A percentile compares a stretch with the other conserved stretches of the same genome.
phyloP scores from a whole-genome alignment of 1,140 invertebrate species.

The Subanguina moxae region DNA sequence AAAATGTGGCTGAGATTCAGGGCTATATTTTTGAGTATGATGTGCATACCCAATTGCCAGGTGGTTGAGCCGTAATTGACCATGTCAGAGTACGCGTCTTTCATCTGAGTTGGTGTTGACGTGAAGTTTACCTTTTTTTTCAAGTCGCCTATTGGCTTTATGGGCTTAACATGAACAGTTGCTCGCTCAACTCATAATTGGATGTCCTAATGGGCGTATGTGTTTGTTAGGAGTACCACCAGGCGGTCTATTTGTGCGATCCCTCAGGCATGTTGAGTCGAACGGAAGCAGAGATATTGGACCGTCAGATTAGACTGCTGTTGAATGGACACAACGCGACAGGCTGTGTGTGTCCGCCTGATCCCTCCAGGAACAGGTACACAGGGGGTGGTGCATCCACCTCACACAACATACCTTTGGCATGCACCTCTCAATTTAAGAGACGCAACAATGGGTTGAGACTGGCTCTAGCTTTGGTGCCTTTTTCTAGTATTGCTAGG shows the following conservation, averaged over 20 bases:
- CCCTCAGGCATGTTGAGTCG: slow-evolving; percentile 26
- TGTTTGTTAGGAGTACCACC: slow-evolving; percentile 3
- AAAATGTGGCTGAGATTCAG: too few relatives aligned
- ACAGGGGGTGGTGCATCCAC: background rate
- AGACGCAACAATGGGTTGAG: slow-evolving; percentile 11
- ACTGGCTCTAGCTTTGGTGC: slow-evolving; percentile 12
- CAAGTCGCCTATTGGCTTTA: too few relatives aligned
- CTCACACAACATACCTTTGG: background rate
- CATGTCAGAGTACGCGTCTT: too few relatives aligned
- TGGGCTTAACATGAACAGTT: too few relatives aligned
- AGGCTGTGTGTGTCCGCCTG: slow-evolving; percentile 10
- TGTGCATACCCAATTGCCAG: too few relatives aligned
- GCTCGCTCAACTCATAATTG: too few relatives aligned
- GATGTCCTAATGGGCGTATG: too few relatives aligned
- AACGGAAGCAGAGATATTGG: slow-evolving; percentile 25
- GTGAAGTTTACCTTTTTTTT: too few relatives aligned
- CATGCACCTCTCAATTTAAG: background rate
- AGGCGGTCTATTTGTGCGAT: slow-evolving; percentile 20
- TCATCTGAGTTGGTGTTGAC: too few relatives aligned
- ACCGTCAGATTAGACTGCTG: slow-evolving; percentile 7
- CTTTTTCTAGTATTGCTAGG: slow-evolving; percentile 11
- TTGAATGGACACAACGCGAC: slow-evolving; percentile 8
- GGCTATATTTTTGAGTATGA: too few relatives aligned
- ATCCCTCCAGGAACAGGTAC: background rate
- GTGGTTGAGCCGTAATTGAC: too few relatives aligned